Base-by-base conservation (phyloP, 1,140 invertebrate genomes). In the Magallana ariakensis region DNA sequence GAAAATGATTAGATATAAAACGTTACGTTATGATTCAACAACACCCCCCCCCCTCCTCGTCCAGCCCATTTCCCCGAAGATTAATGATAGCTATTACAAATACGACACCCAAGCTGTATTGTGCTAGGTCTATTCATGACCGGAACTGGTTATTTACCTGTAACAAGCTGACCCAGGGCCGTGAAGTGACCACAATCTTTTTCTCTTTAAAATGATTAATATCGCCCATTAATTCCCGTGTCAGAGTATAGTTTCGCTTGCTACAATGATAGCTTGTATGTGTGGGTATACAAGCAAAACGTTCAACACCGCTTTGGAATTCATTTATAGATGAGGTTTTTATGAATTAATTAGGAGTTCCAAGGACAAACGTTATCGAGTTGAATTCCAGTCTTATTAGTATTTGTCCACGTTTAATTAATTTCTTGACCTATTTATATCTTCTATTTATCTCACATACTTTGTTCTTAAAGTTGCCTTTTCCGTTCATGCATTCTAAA, bases 181-280 rank as follows among this genome's bases (percentile, higher is more conserved):
- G 26, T 26, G 66, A 75, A 75, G 22, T 75, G 66, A 75, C 66
- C 66, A 33, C 66, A 13, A 75, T 75, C 66, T 75, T 75, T 26
- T 33, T 75, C 66, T 75, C 66, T 3, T 75, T 75, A 75, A 75
- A 19, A 75, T 75, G 66, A 75, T 75, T 75, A 75, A 75, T 75
- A 75, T 13, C 66, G 11, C 9, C 33, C 66, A 75, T 75, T 75
- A 26, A 75, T 75, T 75, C 11, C 66, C 22, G 66, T 75, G 66
- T 75, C 66, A 75, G 5, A 10, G 22, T 11, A 0, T 46, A 46
- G 66, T 11, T 26, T 75, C 13, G 9, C 33, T 75, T 2, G 33
- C 66, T 75, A 7, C 22, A 33, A 13, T 13, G 13, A 75, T 75
- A 75, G 19, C 22, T 46, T 46, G 33, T 75, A 26, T 75, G 22